Evolutionary conservation across 2,888 invertebrate genomes (phyloP).

Genomic region (Ligdia adustata): DNA sequence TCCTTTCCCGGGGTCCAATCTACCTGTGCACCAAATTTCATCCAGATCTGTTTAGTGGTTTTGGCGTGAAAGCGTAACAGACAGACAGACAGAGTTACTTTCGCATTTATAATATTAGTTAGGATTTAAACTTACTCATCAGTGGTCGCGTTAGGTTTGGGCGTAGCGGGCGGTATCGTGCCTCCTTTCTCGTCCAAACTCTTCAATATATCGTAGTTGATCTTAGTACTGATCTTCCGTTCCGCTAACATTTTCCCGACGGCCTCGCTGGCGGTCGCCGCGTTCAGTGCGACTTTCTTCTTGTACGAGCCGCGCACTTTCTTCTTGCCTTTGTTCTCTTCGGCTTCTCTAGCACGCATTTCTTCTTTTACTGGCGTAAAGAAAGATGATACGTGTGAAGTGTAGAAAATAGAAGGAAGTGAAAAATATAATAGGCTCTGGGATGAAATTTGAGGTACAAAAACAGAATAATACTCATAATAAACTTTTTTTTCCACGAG

Average conservation of each 20-base stretch:
- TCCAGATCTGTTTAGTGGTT: too few relatives aligned
- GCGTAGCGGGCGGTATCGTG: conserved; percentile 43
- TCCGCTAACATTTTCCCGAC: conserved; percentile 98
- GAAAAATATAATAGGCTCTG: too few relatives aligned
- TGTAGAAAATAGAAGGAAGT: too few relatives aligned
- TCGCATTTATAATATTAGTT: too few relatives aligned
- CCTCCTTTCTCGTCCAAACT: conserved; percentile 85
- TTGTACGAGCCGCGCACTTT: conserved; percentile 87
- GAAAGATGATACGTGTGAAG: too few relatives aligned
- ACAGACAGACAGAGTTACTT: too few relatives aligned
- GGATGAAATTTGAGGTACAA: too few relatives aligned
- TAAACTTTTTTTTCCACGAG: too few relatives aligned
- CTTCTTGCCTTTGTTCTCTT: conserved; percentile 94
- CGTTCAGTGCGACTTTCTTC: conserved; percentile 85
- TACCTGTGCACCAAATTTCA: too few relatives aligned
- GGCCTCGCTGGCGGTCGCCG: conserved; percentile 93
- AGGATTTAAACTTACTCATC: conserved; percentile 41
- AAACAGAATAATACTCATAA: too few relatives aligned
- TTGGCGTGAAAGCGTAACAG: too few relatives aligned
- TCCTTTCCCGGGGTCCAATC: too few relatives aligned
- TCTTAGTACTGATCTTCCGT: conserved; percentile 97
- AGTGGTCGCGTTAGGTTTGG: conserved; percentile 33
- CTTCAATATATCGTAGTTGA: conserved; percentile 98
- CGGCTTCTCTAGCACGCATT: conserved; percentile 89
- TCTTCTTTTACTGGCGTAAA: conserved; percentile 95